These are phyloP conservation scores for Spisula solida DNA, from an alignment of 2,888 invertebrate species.

Conservation along the genomic window DNA sequence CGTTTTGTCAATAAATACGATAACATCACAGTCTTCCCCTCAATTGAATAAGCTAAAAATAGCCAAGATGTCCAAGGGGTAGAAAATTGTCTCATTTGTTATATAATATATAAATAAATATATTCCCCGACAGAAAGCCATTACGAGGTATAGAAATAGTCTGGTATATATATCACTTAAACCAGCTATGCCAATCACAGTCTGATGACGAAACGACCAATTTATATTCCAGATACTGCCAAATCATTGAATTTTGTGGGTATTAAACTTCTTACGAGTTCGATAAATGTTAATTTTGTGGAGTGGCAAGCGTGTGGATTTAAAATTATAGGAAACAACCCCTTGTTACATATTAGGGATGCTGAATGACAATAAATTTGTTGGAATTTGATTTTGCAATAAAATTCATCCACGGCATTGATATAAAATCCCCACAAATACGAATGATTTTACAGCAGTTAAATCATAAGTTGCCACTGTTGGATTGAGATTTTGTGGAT, in stretches of 20 bases:
- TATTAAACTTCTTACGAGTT: too few species aligned
- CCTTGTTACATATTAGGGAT: too few species aligned
- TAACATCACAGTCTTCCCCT: background rate
- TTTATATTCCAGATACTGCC: background rate
- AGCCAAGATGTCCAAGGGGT: background rate
- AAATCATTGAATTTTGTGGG: background rate
- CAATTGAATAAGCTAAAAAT: background rate
- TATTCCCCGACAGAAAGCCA: background rate
- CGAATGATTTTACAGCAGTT: too few species aligned
- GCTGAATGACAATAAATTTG: too few species aligned
- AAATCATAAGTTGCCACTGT: background rate
- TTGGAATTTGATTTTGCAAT: too few species aligned
- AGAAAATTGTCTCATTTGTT: constrained; percentile 6
- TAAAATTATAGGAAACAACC: too few species aligned
- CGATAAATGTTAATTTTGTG: too few species aligned
- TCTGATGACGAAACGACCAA: background rate
- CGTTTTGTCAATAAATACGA: background rate
- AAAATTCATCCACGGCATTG: too few species aligned
- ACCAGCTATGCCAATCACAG: background rate
- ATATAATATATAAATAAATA: background rate
- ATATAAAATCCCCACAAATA: too few species aligned
- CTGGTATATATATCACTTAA: background rate
- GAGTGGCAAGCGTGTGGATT: too few species aligned
- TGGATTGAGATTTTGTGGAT: constrained; percentile 28
- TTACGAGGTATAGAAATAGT: background rate